Base-by-base conservation (phyloP, 1,140 invertebrate species). In the Penaeus indicus region DNA sequence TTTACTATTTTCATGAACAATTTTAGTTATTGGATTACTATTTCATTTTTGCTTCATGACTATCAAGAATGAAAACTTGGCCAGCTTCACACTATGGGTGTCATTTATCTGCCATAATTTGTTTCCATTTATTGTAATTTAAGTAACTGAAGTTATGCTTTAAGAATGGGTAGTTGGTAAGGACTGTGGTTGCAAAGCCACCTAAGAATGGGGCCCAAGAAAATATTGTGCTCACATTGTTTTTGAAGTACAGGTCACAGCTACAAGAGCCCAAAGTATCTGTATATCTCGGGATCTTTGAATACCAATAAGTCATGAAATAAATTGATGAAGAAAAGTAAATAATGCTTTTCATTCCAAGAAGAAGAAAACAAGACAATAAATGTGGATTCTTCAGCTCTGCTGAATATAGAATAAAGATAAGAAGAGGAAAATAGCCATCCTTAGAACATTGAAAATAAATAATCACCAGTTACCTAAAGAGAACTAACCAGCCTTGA, bases 301-400 rank as follows among this genome's bases (percentile, higher is more conserved):
- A 62, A 81, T 89, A 84, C 42, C 61, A 62, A 84, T 85, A 85
- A 85, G 75, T 85, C 83, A 81, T 81, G 77, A 85, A 87, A 89
- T 89, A 89, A 89, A 89, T 85, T 89, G 83, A 89, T 89, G 81
- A 88, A 84, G 87, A 88, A 88, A 84, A 79, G 67, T 88, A 84
- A 88, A 63, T 78, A 78, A 79, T 88, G 87, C 82, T 88, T 88
- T 88, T 88, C 87, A 88, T 88, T 88, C 87, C 87, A 84, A 88
- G 87, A 88, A 83, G 81, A 88, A 75, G 25, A 78, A 69, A 72
- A 25, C 27, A 42, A 85, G 38, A 67, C 47, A 60, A 78, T 62
- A 63, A 88, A 63, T 86, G 69, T 80, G 85, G 85, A 60, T 86
- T 80, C 62, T 86, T 32, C 67, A 85, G 63, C 27, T 62, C 61